Conservation (phyloP, 2,797 vertebrate genomes). For the Falco biarmicus region DNA sequence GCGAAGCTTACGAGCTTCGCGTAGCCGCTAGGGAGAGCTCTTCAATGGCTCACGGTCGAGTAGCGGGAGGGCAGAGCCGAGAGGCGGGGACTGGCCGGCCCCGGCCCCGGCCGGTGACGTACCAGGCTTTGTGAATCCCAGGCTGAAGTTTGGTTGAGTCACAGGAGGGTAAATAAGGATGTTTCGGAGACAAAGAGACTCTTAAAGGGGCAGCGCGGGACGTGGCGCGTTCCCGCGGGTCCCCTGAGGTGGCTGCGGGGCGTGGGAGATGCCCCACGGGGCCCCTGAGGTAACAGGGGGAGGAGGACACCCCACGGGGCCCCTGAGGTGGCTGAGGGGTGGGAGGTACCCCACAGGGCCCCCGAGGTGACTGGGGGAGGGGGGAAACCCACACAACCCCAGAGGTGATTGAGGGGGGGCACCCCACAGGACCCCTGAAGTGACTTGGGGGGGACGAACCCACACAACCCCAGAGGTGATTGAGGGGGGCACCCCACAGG, state of each 20-base stretch:
- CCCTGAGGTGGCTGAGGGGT: background rate
- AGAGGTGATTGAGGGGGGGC: background rate
- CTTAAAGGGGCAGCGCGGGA: conserved; percentile 72
- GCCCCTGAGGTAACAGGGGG: no score
- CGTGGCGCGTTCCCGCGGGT: background rate
- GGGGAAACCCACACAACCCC: background rate
- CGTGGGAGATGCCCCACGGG: background rate
- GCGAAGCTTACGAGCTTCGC: background rate
- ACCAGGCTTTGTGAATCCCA: conserved; percentile 56
- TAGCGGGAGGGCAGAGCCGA: background rate
- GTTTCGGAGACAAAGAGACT: conserved; percentile 79
- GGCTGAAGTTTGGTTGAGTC: conserved; percentile 75
- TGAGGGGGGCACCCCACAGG: no score
- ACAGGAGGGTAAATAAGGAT: conserved; percentile 75
- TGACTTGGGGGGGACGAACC: background rate
- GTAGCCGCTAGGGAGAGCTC: background rate
- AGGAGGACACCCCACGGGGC: background rate
- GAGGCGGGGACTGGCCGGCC: background rate
- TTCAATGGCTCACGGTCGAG: background rate
- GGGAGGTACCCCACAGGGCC: background rate
- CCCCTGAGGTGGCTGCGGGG: background rate
- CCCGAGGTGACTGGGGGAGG: background rate
- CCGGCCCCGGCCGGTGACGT: conserved; percentile 51
- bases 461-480: no score
- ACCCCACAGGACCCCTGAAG: background rate